Evolutionary conservation across 1,140 invertebrate genomes (phyloP).

Genomic region (Dolichoris vasculosae): DNA sequence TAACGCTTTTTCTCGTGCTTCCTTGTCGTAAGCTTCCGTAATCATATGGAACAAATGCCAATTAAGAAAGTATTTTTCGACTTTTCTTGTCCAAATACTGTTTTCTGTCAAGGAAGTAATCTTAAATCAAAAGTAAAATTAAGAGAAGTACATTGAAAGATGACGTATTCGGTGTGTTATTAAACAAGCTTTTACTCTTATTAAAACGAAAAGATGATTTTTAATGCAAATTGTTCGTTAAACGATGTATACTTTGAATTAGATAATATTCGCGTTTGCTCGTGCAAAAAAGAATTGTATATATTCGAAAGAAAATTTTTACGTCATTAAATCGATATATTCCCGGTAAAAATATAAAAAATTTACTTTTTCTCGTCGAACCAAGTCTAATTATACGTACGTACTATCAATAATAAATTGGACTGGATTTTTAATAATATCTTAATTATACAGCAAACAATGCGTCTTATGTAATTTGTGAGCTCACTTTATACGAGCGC

Average conservation of each 20-base stretch:
- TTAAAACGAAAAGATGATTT: background rate
- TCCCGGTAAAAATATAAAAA: no score
- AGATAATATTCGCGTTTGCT: no score
- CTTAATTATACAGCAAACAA: background rate
- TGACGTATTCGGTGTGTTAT: background rate
- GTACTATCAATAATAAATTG: no score
- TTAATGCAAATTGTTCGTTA: background rate
- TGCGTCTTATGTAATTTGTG: background rate
- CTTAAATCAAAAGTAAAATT: background rate
- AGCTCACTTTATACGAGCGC: background rate
- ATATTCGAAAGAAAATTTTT: no score
- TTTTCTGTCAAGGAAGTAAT: conserved; percentile 4
- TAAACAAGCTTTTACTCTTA: background rate
- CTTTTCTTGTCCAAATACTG: background rate
- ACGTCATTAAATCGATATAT: no score
- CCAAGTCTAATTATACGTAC: no score
- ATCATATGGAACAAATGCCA: background rate
- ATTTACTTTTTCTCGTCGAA: no score
- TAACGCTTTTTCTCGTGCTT: background rate
- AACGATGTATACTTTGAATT: no score
- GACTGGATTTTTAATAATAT: background rate
- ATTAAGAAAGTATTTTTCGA: background rate
- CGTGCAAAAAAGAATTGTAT: no score
- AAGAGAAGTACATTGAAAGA: background rate
- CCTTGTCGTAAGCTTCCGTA: background rate